Conservation (phyloP, 2,888 invertebrate genomes). For the Parelbella ahira region DNA sequence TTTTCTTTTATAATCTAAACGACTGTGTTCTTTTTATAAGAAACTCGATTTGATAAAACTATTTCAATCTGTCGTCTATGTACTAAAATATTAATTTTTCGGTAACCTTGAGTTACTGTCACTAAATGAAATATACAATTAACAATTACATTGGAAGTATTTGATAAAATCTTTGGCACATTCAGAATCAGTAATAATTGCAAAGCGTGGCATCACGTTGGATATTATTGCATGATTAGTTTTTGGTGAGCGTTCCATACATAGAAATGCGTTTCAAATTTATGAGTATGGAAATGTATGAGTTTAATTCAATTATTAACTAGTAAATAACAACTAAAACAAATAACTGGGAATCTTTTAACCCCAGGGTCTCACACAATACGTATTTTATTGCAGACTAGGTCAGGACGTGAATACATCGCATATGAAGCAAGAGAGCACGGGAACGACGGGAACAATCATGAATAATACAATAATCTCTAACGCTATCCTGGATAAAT, state of each 20-base stretch:
- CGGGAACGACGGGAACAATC: conserved; percentile 44
- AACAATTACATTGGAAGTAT: conserved; percentile 25
- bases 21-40: not conserved
- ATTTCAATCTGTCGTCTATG: conserved; percentile 13
- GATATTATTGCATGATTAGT: conserved; percentile 30
- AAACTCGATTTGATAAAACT: conserved; percentile 1
- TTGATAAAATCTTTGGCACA: conserved; percentile 55
- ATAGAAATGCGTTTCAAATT: too few species aligned
- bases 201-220: conserved; percentile 51
- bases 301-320: too few species aligned
- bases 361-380: conserved; percentile 24
- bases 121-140: conserved; percentile 5
- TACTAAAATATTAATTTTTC: not conserved
- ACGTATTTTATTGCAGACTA: conserved; percentile 39
- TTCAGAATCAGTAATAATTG: conserved; percentile 37
- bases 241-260: too few species aligned
- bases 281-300: too few species aligned
- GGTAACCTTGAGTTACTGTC: too few species aligned
- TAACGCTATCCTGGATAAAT: conserved; percentile 43
- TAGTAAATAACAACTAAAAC: not conserved
- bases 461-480: conserved; percentile 41
- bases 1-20: conserved; percentile 6
- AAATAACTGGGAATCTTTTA: not conserved
- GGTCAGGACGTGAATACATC: conserved; percentile 37
- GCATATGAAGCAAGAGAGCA: conserved; percentile 42